A percentile compares a stretch with the other conserved stretches of the same genome.
Conservation (phyloP, 2,113 vertebrate species). For the Hemicordylus capensis region DNA sequence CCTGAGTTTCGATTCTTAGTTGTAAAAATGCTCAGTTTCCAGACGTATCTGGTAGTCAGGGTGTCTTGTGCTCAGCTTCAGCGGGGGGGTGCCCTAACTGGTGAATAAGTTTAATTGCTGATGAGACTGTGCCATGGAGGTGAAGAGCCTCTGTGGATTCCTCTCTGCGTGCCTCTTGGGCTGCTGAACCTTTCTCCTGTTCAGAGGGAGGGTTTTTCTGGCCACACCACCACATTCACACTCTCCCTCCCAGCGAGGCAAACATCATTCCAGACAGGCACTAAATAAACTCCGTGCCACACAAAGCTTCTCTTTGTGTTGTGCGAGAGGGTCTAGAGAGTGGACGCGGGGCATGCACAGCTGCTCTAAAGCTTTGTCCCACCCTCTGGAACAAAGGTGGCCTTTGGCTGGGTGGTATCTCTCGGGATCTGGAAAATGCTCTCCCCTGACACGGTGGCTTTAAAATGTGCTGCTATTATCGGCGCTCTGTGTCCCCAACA, state of each 20-base stretch:
- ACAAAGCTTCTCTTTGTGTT: neutral
- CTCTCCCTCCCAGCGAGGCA: neutral
- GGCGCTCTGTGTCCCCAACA: neutral
- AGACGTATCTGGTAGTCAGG: neutral
- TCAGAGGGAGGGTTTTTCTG: neutral
- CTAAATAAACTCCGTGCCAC: neutral
- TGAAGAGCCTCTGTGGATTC: neutral
- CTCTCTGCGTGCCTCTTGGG: neutral
- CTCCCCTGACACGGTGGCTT: neutral
- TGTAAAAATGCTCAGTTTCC: neutral
- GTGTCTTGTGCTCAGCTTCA: too few relatives aligned
- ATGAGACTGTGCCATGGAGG: neutral
- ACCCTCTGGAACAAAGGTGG: neutral
- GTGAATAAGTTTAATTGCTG: neutral
- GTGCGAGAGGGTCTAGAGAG: neutral
- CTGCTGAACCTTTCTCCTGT: neutral
- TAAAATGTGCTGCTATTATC: neutral
- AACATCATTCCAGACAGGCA: neutral
- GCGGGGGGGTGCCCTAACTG: neutral
- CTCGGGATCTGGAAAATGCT: slow-evolving; percentile 1
- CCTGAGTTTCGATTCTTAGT: neutral
- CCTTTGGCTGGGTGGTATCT: neutral
- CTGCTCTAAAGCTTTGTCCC: slow-evolving; percentile 3
- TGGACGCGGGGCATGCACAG: neutral
- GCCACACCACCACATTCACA: neutral